Evolutionary conservation across 2,113 vertebrate species (phyloP), one percentile per base, ranked within the genome.

Genomic region (Herpetotheres cachinnans): DNA sequence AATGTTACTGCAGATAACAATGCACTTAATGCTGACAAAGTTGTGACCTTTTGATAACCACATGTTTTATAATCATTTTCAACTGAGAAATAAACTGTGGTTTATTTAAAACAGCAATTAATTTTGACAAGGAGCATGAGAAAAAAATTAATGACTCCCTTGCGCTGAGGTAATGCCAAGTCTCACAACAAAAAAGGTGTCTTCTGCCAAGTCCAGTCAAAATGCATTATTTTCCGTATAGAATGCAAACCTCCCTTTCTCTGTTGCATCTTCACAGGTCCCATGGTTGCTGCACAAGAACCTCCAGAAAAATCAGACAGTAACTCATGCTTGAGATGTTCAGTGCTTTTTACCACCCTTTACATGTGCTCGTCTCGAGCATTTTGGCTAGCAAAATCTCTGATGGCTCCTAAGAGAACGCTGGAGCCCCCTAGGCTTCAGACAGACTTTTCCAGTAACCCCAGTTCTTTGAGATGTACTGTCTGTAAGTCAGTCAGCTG

Each of bases 171-270:
- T 78, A 94, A 82, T 30, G 49, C 71, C 58, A 95, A 93, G 32
- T 56, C 49, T 74, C 66, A 69, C 58, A 94, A 95, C 25, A 14
- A 47, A 81, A 81, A 91, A 70, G 20, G 56, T 17, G 4, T 59
- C 86, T 95, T 93, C 56, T 32, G 86, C 93, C 95, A 95, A 83
- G 86, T 59, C 69, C 32, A 92, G 86, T 93, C 82, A 95, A 93
- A 97, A 85, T 22, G 34, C 82, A 76, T 94, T 85, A 93, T 74
- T 92, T 92, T 86, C 83, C 26, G 22, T 67, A 94, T 7, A 93
- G n/a, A 42, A 92, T 59, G 79, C 24, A 88, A 89, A 66, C 25
- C 36, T 91, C 19, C 44, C 11, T 38, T 61, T 85, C 76, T 90
- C 84, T 46, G 34, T 36, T 69, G 47, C 44, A 89, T 73, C 83